Evolutionary conservation across 92 coral and sea anemone species (phyloP).

Genomic region (Siderastrea siderea): DNA sequence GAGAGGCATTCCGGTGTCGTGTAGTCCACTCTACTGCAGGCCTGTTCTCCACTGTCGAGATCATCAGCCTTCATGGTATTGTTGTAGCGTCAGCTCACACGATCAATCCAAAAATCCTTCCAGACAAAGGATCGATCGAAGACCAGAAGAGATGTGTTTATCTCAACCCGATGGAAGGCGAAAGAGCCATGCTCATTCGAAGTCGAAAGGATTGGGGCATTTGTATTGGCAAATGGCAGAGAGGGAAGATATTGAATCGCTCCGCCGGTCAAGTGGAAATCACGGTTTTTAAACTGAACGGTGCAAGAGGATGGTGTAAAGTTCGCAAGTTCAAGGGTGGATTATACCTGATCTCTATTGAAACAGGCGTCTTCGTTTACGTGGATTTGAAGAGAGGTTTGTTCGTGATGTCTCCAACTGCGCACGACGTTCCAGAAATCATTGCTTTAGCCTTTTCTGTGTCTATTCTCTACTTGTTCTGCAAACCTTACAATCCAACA

Average conservation of each 20-base stretch:
- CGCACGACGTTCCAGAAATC: slow-evolving; percentile 64
- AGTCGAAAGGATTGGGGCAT: slow-evolving; percentile 72
- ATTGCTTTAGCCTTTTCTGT: slow-evolving; percentile 68
- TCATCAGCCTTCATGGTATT: slow-evolving; percentile 45
- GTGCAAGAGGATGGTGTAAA: slow-evolving; percentile 56
- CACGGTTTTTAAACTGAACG: slow-evolving; percentile 7
- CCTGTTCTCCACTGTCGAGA: slow-evolving; percentile 71
- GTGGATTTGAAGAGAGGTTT: slow-evolving; percentile 55
- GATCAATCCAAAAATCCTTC: slow-evolving; percentile 44
- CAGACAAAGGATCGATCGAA: slow-evolving; percentile 44
- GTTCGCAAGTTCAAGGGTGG: slow-evolving; percentile 60
- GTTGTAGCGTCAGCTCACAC: slow-evolving; percentile 71
- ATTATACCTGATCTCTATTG: slow-evolving; percentile 25
- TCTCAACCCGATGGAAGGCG: slow-evolving; percentile 45
- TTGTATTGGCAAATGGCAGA: slow-evolving; percentile 74
- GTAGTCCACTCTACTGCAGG: slow-evolving; percentile 62
- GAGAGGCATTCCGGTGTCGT: slow-evolving; percentile 61
- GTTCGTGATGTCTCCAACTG: slow-evolving; percentile 23
- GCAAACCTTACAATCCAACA: slow-evolving; percentile 69
- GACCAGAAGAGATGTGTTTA: slow-evolving; percentile 37
- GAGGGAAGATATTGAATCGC: slow-evolving; percentile 18
- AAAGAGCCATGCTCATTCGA: slow-evolving; percentile 77
- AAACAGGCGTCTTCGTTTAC: slow-evolving; percentile 33
- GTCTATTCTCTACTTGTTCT: slow-evolving; percentile 68
- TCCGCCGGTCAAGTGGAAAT: slow-evolving; percentile 40